Percentiles rank a stretch among this genome's conserved stretches.
Conservation (phyloP, 1,140 invertebrate genomes). For the Trichogramma pretiosum region DNA sequence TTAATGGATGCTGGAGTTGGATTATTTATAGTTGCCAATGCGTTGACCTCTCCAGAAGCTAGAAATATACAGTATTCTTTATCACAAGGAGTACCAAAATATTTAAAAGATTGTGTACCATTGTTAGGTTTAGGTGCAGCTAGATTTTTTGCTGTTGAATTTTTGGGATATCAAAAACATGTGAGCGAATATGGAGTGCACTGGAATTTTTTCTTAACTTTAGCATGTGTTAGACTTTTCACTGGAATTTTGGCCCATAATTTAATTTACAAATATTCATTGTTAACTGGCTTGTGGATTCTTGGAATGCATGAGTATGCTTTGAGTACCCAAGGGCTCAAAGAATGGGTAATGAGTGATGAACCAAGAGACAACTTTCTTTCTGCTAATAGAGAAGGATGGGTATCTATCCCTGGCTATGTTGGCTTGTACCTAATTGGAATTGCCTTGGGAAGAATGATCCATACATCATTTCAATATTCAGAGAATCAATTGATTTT, state of each 20-base stretch:
- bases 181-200: conserved; percentile 88
- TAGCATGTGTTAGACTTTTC: conserved; percentile 73
- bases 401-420: conserved; percentile 77
- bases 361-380: conserved; percentile 53
- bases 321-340: conserved; percentile 52
- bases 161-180: conserved; percentile 75
- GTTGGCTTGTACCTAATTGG: conserved; percentile 71
- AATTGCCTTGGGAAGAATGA: conserved; percentile 56
- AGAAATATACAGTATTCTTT: conserved; percentile 32
- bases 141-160: conserved; percentile 56
- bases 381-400: conserved; percentile 81
- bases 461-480: conserved; percentile 42
- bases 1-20: conserved; percentile 94
- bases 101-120: conserved; percentile 38
- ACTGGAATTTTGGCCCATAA: conserved; percentile 51
- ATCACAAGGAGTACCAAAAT: conserved; percentile 22
- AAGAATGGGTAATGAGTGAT: conserved; percentile 63
- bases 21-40: conserved; percentile 79
- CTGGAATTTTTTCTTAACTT: conserved; percentile 95
- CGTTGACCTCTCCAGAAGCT: conserved; percentile 60
- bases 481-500: conserved; percentile 16
- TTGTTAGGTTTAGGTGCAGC: conserved; percentile 63
- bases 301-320: conserved; percentile 61
- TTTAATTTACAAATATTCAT: conserved; percentile 39
- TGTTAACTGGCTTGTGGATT: conserved; percentile 48